Base-by-base conservation (phyloP, 2,797 vertebrate species). In the Sebastes itinus region DNA sequence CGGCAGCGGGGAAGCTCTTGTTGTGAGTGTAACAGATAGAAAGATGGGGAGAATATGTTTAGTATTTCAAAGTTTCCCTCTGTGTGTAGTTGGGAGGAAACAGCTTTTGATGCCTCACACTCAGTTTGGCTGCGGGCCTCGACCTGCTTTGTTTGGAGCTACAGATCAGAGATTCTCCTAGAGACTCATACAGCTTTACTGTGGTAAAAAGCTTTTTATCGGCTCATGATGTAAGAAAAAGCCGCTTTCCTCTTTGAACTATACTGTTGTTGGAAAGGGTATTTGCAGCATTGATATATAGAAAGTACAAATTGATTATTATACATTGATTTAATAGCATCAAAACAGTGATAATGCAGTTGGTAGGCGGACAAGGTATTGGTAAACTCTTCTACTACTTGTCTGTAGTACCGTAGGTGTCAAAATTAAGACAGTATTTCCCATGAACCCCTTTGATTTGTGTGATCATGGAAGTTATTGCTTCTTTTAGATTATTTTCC, bases 51-150 rank as follows among this genome's bases (percentile, higher is more conserved):
- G 30, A 54, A 18, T 42, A 72, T 78, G 67, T 75, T 62, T 81
- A 68, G 62, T 76, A 60, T 88, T 88, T 88, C 63, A 83, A 85
- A 82, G 85, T 73, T 80, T 67, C 59, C 75, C 77, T 85, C 32
- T 72, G 60, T 72, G 66, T 78, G 66, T n/a, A 67, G 71, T 67
- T 66, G 65, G 22, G 66, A 87, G 72, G 82, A 89, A 83, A 63
- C 75, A 33, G 67, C 38, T 77, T 84, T 65, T 79, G 73, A 85
- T 65, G 28, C 73, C 73, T 83, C 91, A 88, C 86, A 79, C 92
- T 87, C 82, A 49, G 72, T 75, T 81, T 68, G 68, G 61, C 84
- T 67, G 72, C 23, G 32, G 62, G 65, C 75, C 72, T 81, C 65
- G 3, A 8, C 63, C 54, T 10, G 23, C n/a, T 86, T 78, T 78